These are phyloP conservation scores for Paramormyrops kingsleyae DNA, from an alignment of 2,113 vertebrate species.

Conservation along the genomic window DNA sequence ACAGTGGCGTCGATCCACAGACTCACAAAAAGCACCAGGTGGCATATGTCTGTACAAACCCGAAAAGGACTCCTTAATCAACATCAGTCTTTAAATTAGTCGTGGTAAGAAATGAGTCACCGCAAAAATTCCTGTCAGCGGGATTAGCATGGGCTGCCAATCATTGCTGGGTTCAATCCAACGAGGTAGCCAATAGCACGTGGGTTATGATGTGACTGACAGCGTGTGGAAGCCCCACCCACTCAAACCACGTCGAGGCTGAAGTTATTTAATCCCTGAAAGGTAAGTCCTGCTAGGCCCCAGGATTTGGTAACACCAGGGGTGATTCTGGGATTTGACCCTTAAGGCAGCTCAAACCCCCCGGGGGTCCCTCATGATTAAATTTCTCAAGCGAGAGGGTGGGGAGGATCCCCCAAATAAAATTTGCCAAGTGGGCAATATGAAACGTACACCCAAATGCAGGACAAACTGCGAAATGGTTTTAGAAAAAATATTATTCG, in stretches of 20 bases:
- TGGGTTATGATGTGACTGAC: background rate
- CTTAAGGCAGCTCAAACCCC: background rate
- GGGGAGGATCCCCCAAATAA: background rate
- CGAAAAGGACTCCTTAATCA: background rate
- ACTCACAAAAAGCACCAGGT: background rate
- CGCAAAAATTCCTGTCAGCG: background rate
- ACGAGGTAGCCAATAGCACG: background rate
- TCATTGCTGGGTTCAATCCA: background rate
- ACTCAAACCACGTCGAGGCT: background rate
- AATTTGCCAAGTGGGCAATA: background rate
- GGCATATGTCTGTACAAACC: background rate
- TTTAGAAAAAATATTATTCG: background rate
- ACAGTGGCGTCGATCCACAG: background rate
- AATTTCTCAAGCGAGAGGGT: background rate
- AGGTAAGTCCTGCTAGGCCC: background rate
- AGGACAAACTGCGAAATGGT: background rate
- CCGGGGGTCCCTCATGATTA: background rate
- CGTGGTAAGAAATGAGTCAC: background rate
- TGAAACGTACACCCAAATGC: background rate
- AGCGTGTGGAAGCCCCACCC: background rate
- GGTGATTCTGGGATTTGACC: background rate
- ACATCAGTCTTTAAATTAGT: background rate
- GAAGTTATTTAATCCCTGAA: background rate
- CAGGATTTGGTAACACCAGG: background rate
- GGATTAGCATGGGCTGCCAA: background rate